Conservation (phyloP, 2,888 invertebrate genomes). For the Lasioglossum marginatum region DNA sequence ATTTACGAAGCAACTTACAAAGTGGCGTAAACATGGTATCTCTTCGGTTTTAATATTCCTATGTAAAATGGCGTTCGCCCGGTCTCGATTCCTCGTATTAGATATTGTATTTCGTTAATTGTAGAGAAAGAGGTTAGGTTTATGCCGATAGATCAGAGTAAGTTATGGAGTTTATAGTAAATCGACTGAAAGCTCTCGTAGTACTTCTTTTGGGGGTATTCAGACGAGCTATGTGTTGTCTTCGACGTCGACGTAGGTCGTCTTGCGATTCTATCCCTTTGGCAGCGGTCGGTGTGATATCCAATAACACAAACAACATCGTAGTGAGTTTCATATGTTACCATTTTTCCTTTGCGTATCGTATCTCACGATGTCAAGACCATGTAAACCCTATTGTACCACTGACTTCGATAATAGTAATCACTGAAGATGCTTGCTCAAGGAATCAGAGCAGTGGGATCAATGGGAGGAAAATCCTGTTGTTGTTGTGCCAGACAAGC, state of each 20-base stretch:
- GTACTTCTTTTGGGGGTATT: slow-evolving; percentile 86
- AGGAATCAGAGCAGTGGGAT: slow-evolving; percentile 86
- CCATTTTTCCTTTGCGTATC: not conserved
- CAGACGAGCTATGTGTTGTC: slow-evolving; percentile 87
- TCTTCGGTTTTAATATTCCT: not conserved
- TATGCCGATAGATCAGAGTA: slow-evolving; percentile 67
- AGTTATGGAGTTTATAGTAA: slow-evolving; percentile 85
- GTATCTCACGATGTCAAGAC: slow-evolving; percentile 14
- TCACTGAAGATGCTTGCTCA: slow-evolving; percentile 61
- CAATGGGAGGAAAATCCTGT: slow-evolving; percentile 87
- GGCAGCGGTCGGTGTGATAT: slow-evolving; percentile 86
- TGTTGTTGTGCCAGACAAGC: slow-evolving; percentile 81
- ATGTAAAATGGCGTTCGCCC: slow-evolving; percentile 53
- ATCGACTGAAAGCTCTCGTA: slow-evolving; percentile 86
- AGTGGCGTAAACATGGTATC: not conserved
- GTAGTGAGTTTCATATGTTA: slow-evolving; percentile 46
- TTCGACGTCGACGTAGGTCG: slow-evolving; percentile 86
- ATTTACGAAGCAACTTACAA: not conserved
- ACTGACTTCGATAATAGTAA: slow-evolving; percentile 47
- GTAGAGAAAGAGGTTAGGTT: slow-evolving; percentile 48
- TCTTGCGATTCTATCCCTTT: slow-evolving; percentile 86
- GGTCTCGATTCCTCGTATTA: slow-evolving; percentile 20
- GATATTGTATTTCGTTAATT: slow-evolving; percentile 7
- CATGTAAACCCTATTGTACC: slow-evolving; percentile 43
- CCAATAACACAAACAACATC: slow-evolving; percentile 73